These are phyloP conservation scores for Microctenopoma steveboyesi DNA, from an alignment of 2,797 vertebrate genomes.

Conservation along the genomic window DNA sequence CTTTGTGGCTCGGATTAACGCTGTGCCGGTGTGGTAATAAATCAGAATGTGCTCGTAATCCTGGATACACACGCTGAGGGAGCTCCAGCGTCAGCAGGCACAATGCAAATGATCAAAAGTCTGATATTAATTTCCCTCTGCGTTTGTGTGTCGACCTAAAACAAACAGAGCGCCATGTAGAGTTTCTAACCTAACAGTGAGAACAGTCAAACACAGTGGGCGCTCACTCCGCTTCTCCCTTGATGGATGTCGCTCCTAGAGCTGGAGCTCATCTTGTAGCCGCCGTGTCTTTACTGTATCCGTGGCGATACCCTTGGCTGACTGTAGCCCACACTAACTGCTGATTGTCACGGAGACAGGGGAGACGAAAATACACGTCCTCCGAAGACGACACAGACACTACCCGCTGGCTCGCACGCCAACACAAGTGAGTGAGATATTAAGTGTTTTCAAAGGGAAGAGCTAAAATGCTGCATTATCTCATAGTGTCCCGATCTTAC, in stretches of 20 bases:
- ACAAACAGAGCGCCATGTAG: not conserved
- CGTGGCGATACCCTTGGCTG: slow-evolving; percentile 25
- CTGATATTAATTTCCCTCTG: not conserved
- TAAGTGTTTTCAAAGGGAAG: slow-evolving; percentile 13
- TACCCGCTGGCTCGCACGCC: not conserved
- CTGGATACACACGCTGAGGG: too few species aligned
- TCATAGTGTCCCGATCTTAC: slow-evolving; percentile 37
- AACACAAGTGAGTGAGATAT: slow-evolving; percentile 19
- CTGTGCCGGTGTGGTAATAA: not conserved
- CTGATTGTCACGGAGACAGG: not conserved
- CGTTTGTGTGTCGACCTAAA: slow-evolving; percentile 3
- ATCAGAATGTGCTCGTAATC: too few species aligned
- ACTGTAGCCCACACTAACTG: slow-evolving; percentile 17
- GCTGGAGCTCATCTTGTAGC: slow-evolving; percentile 18
- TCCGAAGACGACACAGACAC: slow-evolving; percentile 24
- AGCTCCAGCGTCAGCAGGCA: too few species aligned
- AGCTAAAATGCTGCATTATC: slow-evolving; percentile 30
- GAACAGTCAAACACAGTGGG: slow-evolving; percentile 5
- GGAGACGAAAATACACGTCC: slow-evolving; percentile 13
- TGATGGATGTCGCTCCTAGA: not conserved
- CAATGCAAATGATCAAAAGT: too few species aligned
- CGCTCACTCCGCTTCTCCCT: slow-evolving; percentile 1
- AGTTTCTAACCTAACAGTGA: not conserved
- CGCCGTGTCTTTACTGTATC: slow-evolving; percentile 20
- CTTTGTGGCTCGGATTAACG: slow-evolving; percentile 30